Evolutionary conservation across 2,888 invertebrate species (phyloP).

Genomic region (Cylloceria caligata): DNA sequence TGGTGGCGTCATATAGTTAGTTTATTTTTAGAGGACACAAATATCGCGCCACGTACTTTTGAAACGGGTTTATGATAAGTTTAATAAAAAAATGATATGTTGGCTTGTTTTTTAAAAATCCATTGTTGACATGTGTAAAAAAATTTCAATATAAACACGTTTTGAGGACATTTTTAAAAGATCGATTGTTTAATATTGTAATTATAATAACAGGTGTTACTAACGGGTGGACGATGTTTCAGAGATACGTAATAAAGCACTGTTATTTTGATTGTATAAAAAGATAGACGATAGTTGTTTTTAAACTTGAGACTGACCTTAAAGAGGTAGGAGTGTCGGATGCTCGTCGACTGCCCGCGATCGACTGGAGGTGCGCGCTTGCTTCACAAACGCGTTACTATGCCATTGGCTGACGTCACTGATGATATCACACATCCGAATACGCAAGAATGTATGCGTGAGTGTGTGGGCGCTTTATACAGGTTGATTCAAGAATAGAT

Average conservation of each 20-base stretch:
- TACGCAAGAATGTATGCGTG: slow-evolving; percentile 32
- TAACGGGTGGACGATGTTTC: not conserved
- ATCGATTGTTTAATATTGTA: too few relatives aligned
- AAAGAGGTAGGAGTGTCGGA: slow-evolving; percentile 59
- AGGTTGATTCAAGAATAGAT: slow-evolving; percentile 22
- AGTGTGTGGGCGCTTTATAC: slow-evolving; percentile 15
- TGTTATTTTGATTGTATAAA: slow-evolving; percentile 26
- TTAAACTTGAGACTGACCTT: slow-evolving; percentile 73
- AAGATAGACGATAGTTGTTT: slow-evolving; percentile 9
- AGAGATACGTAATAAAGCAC: not conserved
- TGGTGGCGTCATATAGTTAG: slow-evolving; percentile 6
- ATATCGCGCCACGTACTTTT: not conserved
- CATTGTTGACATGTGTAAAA: too few relatives aligned
- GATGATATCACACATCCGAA: slow-evolving; percentile 78
- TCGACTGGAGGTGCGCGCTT: slow-evolving; percentile 76
- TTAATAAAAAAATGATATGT: not conserved
- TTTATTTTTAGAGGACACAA: not conserved
- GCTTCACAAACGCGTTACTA: slow-evolving; percentile 59
- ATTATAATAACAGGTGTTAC: too few relatives aligned
- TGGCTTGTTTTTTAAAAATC: not conserved
- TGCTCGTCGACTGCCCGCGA: slow-evolving; percentile 73
- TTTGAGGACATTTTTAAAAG: too few relatives aligned
- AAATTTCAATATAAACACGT: too few relatives aligned
- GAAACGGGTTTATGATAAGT: not conserved
- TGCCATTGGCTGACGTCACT: slow-evolving; percentile 77